These are phyloP conservation scores for Ethmia dodecea DNA, from an alignment of 2,888 invertebrate genomes.

Conservation along the genomic window DNA sequence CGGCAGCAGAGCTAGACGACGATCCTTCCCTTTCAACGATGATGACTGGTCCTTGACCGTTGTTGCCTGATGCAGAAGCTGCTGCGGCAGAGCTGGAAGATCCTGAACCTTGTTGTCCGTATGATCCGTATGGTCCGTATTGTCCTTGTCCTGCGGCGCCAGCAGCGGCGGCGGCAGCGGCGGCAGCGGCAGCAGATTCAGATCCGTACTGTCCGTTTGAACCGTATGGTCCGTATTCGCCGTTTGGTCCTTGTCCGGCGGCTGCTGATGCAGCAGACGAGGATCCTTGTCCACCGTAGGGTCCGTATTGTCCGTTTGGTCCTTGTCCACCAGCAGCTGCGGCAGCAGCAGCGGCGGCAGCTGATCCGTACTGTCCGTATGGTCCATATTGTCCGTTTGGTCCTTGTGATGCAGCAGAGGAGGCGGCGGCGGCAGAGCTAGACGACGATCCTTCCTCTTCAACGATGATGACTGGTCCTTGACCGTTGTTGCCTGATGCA, in stretches of 20 bases:
- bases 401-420: neutral
- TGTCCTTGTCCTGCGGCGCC: constrained; percentile 2
- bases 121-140: neutral
- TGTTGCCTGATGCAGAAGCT: neutral
- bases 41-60: neutral
- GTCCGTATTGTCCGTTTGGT: constrained; percentile 5
- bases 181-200: neutral
- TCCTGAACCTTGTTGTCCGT: constrained; percentile 9
- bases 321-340: neutral
- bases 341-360: neutral
- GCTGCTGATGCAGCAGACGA: constrained; percentile 5
- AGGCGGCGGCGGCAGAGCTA: neutral
- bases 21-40: too few species aligned
- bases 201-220: neutral
- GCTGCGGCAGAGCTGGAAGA: neutral
- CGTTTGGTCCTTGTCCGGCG: constrained; percentile 2
- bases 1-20: too few species aligned
- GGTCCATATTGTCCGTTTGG: neutral
- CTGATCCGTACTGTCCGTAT: constrained; percentile 1
- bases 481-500: neutral
- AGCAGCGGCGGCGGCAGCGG: constrained; percentile 1
- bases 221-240: constrained; percentile 8
- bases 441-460: too few species aligned
- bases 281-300: too few species aligned
- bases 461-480: neutral